Evolutionary conservation across 2,113 vertebrate genomes (phyloP), one percentile per base, ranked within the genome.

Genomic region (Nesoenas mayeri): DNA sequence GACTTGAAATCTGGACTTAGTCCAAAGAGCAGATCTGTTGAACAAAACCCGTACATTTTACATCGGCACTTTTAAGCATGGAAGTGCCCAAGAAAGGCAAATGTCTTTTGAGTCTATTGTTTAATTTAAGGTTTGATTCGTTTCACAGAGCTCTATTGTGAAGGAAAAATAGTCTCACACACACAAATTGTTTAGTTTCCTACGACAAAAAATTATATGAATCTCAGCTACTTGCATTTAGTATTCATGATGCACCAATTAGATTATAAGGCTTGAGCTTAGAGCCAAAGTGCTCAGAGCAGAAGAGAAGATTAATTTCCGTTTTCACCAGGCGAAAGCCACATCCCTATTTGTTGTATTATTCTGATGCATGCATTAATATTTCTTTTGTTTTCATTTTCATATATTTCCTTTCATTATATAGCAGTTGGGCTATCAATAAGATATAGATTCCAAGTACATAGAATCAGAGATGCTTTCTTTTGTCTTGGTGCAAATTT

Each of bases 391-490:
- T 71, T 85, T 44, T 61, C 24, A 79, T 75, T 92, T 95, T 91
- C 84, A 81, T 48, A 6, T 80, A 79, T 95, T 95, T 91, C 44
- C 72, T 95, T 90, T 92, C 69, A 69, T 93, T 93, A 62, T 53
- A 64, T 34, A 94, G 77, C 40, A 73, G 40, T 66, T 84, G 47
- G 70, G 64, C 25, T 79, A 57, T 14, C 93, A 91, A 66, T 71
- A 78, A 91, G 42, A 83, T 51, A 56, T 1, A 71, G 79, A 61
- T 92, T 90, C 79, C 72, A 56, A 83, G 28, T 24, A 40, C 13
- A 5, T 21, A 74, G 56, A 88, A 60, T 88, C 67, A 78, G 72
- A 66, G 17, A 64, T 36, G 19, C 17, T 81, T 94, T 64, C 47
- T 79, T 87, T 92, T 89, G 73, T 70, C 53, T 38, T 85, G 16